Percentiles rank a stretch among this genome's conserved stretches.
phyloP scores from a whole-genome alignment of 2,113 vertebrate species.

The Sapayoa aenigma region DNA sequence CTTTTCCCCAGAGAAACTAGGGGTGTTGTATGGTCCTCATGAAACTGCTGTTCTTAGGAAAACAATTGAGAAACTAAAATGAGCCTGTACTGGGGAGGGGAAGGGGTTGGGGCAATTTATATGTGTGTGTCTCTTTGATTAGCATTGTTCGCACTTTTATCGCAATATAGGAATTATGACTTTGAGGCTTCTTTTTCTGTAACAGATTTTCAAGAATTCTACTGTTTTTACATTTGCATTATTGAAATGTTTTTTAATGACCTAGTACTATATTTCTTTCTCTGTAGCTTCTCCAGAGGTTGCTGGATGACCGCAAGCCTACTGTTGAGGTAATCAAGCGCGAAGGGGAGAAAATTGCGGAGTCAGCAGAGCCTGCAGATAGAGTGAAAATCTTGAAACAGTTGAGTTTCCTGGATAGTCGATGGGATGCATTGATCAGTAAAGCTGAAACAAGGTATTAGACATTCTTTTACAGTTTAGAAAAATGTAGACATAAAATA shows the following conservation, averaged over 20 bases:
- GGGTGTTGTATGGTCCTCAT: not conserved
- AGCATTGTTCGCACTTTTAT: not conserved
- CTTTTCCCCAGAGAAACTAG: not conserved
- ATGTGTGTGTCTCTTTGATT: not conserved
- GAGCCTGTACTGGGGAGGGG: not conserved
- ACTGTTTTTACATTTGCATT: not conserved
- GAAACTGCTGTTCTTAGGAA: not conserved
- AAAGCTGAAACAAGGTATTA: conserved; percentile 91
- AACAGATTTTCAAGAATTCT: not conserved
- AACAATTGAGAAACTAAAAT: not conserved
- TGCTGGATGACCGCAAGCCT: conserved; percentile 91
- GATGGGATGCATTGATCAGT: conserved; percentile 90
- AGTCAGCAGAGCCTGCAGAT: conserved; percentile 87
- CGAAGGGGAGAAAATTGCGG: conserved; percentile 91
- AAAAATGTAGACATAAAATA: not conserved
- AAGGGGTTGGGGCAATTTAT: not conserved
- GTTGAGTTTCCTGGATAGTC: conserved; percentile 84
- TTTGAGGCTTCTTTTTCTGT: not conserved
- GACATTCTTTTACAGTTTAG: not conserved
- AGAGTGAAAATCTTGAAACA: conserved; percentile 90
- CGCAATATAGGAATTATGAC: not conserved
- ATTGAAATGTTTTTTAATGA: not conserved
- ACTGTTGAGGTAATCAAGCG: conserved; percentile 92
- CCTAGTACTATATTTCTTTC: not conserved
- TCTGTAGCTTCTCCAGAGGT: conserved; percentile 89